phyloP scores from a whole-genome alignment of 2,888 invertebrate genomes.

The Melieria omissa region DNA sequence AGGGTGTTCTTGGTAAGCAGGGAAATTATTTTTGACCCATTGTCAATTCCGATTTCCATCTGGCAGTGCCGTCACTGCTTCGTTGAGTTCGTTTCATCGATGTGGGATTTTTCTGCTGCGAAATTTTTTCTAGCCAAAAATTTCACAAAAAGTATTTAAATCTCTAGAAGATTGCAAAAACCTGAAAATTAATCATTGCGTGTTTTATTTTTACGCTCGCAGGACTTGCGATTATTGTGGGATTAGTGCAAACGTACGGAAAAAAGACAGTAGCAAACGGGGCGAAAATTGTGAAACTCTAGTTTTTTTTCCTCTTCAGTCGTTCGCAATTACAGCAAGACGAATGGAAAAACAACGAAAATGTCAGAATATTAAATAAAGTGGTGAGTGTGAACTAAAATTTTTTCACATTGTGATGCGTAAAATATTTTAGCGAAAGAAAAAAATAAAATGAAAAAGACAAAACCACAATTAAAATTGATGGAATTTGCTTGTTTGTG shows the following conservation, averaged over 20 bases:
- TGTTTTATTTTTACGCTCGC: too few relatives aligned
- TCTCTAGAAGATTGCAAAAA: not conserved
- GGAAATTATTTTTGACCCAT: too few relatives aligned
- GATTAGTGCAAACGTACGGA: not conserved
- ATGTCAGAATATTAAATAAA: conserved; percentile 24
- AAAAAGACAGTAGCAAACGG: not conserved
- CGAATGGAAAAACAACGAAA: conserved; percentile 23
- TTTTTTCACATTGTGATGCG: not conserved
- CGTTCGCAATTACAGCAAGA: not conserved
- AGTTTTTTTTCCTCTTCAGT: not conserved
- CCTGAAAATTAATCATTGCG: not conserved
- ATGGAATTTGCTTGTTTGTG: too few relatives aligned
- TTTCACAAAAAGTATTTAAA: not conserved
- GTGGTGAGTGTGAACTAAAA: conserved; percentile 15
- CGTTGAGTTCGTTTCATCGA: not conserved
- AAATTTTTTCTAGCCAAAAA: conserved; percentile 3
- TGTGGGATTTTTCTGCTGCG: conserved; percentile 9
- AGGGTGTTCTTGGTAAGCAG: too few relatives aligned
- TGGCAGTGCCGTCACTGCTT: not conserved
- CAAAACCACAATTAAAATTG: too few relatives aligned
- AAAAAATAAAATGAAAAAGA: too few relatives aligned
- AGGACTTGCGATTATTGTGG: too few relatives aligned
- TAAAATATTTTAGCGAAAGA: not conserved
- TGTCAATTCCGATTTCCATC: too few relatives aligned
- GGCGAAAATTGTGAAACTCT: conserved; percentile 11